Conservation (phyloP, 1,140 invertebrate genomes). For the Drosophila busckii region DNA sequence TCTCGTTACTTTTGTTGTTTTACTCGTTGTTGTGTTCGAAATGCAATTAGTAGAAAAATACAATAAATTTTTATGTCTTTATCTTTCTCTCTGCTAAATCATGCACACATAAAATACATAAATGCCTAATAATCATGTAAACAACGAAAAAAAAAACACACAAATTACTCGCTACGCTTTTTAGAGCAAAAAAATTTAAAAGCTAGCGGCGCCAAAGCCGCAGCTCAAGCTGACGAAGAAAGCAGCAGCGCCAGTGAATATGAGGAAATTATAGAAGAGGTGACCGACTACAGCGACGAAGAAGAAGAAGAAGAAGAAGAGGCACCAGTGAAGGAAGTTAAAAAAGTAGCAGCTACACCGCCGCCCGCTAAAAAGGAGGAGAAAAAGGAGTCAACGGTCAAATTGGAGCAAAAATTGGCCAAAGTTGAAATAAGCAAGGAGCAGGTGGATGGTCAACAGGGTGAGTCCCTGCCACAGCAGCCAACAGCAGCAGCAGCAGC, state of each 20-base stretch:
- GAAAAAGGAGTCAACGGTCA: constrained; percentile 16
- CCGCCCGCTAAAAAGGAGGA: neutral
- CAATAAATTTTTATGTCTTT: constrained; percentile 8
- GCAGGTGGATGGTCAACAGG: constrained; percentile 42
- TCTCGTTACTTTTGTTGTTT: too few species aligned
- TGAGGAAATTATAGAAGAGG: constrained; percentile 77
- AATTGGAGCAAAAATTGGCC: constrained; percentile 76
- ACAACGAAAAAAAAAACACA: constrained; percentile 6
- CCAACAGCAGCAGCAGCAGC: constrained; percentile 2
- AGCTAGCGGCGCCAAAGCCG: constrained; percentile 40
- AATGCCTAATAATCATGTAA: neutral
- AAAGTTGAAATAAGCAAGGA: constrained; percentile 53
- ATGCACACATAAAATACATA: neutral
- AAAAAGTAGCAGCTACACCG: constrained; percentile 2
- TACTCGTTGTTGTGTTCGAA: too few species aligned
- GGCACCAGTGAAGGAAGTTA: neutral
- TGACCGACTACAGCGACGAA: constrained; percentile 64
- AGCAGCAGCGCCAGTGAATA: constrained; percentile 76
- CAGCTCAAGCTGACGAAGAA: constrained; percentile 50
- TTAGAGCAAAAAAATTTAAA: constrained; percentile 56
- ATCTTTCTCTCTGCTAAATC: constrained; percentile 21
- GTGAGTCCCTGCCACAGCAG: constrained; percentile 57
- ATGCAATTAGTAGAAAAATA: neutral
- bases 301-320: constrained; percentile 14
- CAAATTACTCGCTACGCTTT: constrained; percentile 11